Base-by-base conservation (phyloP, 2,797 vertebrate species). In the Limosa lapponica region DNA sequence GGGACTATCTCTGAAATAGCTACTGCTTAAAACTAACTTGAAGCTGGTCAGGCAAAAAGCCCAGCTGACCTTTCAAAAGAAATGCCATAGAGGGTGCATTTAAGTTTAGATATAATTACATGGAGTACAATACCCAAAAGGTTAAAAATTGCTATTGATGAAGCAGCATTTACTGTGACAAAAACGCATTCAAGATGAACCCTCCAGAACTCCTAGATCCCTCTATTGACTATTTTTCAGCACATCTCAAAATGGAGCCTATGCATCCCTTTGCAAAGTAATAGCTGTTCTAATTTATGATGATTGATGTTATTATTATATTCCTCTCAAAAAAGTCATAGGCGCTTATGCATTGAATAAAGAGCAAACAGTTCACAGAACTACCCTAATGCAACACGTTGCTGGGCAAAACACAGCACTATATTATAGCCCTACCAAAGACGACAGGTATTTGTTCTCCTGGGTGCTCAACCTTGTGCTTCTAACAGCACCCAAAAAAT, bases 141-240 rank as follows among this genome's bases (percentile, higher is more conserved):
- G 58, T 86, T 12, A 44, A 72, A 74, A 57, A 55, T 6, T 59
- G 19, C 32, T n/a, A 10, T 39, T 78, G 43, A 65, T 58, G 61
- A 82, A 82, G 61, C 23, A 80, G 27, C 19, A 37, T 48, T 36
- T 93, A n/a, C 6, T 67, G 27, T 8, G 25, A 61, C 67, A 74
- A 77, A 61, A 93, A 24, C 22, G 61, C 5, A 0, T 51, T 78
- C 48, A 43, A 59, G 62, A 80, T n/a, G 46, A 91, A 43, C 27
- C 41, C 16, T 58, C 36, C 48, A 82, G 44, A 94, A 74, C 34
- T 89, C 41, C 44, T 62, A 34, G 25, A 43, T 70, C 17, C 39
- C 82, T 58, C 91, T 39, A 48, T 57, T 59, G 85, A 77, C 46
- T 89, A 87, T 59, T 91, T 87, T 95, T 92, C 67, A 94, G 46